Percentiles rank a stretch among this genome's conserved stretches.
Evolutionary conservation across 2,797 vertebrate species (phyloP).

Genomic region (Lepus townsendii): DNA sequence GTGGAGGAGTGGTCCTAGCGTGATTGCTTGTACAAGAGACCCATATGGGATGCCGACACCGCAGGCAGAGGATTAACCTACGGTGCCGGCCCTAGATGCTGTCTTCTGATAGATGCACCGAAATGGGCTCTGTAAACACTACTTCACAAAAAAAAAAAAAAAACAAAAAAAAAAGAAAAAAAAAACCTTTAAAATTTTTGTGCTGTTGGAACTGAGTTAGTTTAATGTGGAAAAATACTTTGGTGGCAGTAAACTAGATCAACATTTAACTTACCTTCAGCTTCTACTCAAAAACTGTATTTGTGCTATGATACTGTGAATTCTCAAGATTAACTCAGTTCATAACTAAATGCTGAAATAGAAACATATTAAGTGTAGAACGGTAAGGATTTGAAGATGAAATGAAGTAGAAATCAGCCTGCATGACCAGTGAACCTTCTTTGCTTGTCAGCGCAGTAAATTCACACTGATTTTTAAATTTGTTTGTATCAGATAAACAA

Average conservation of each 20-base stretch:
- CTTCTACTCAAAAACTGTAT: not conserved
- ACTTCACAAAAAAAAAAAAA: not conserved
- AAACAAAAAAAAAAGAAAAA: not conserved
- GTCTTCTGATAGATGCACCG: not conserved
- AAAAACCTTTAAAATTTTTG: not conserved
- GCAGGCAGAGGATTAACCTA: too few relatives aligned
- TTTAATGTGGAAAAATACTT: slow-evolving; percentile 46
- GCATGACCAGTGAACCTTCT: not conserved
- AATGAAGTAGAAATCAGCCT: not conserved
- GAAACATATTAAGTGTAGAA: not conserved
- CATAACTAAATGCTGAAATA: not conserved
- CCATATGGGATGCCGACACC: too few relatives aligned
- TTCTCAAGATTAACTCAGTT: slow-evolving; percentile 30
- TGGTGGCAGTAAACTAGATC: slow-evolving; percentile 40
- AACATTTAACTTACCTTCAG: slow-evolving; percentile 37
- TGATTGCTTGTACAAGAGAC: too few relatives aligned
- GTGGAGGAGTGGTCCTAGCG: too few relatives aligned
- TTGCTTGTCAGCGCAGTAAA: not conserved
- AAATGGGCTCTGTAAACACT: not conserved
- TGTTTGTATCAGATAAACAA: not conserved
- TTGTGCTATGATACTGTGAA: not conserved
- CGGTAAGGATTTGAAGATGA: not conserved
- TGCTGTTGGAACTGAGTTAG: not conserved
- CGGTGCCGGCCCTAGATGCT: not conserved
- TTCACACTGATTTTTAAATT: slow-evolving; percentile 41